Conservation (phyloP, 2,797 vertebrate species). For the Sus cebifrons region DNA sequence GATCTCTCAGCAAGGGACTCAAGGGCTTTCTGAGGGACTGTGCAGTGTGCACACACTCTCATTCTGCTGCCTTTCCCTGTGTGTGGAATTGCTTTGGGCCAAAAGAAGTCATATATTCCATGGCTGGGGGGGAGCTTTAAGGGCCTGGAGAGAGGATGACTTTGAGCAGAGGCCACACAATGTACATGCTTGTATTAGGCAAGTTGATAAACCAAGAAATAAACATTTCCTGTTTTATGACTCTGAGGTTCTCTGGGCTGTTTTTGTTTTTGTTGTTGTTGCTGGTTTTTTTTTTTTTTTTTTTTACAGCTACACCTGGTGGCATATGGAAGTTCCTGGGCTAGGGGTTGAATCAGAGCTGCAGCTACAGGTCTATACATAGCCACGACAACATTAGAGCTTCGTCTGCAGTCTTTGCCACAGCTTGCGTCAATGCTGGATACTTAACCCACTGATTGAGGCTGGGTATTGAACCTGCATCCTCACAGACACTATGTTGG, state of each 20-base stretch:
- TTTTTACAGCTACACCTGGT: too few species aligned
- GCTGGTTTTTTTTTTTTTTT: too few species aligned
- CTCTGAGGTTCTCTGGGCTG: neutral
- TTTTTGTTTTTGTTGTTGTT: neutral
- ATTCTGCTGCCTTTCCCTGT: accelerated
- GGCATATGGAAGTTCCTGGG: too few species aligned
- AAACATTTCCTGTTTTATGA: neutral
- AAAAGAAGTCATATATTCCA: neutral
- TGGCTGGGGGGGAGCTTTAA: neutral
- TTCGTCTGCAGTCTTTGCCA: too few species aligned
- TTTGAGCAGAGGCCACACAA: neutral
- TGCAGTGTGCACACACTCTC: too few species aligned
- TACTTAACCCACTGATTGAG: too few species aligned
- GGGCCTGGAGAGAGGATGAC: neutral
- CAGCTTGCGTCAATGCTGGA: too few species aligned
- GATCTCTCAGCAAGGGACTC: neutral
- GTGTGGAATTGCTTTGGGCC: neutral
- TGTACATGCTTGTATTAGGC: neutral
- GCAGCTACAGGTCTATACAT: too few species aligned
- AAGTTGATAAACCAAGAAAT: neutral
- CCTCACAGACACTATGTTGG: too few species aligned
- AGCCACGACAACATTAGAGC: too few species aligned
- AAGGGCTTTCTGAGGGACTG: neutral
- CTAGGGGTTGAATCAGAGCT: too few species aligned
- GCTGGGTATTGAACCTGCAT: too few species aligned